Evolutionary conservation across 1,140 invertebrate genomes (phyloP), one percentile per base, ranked within the genome.

Genomic region (Atta colombica): DNA sequence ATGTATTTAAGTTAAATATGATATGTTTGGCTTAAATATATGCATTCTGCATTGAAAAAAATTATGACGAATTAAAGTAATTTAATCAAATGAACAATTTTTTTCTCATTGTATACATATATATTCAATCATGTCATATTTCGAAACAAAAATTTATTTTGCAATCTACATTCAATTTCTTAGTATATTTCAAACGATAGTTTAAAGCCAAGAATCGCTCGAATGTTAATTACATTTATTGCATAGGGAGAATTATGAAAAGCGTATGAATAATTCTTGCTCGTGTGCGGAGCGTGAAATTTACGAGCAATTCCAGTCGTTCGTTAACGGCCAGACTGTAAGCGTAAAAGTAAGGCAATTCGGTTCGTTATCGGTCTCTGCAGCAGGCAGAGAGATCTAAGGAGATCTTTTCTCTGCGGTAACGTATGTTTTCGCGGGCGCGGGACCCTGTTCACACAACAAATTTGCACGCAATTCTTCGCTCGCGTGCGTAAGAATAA

Each of bases 401-500:
- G 28, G 18, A 85, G 18, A 78, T 49, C 61, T 68, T 80, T 78
- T 85, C 60, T 31, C 10, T 45, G 39, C 84, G 63, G 61, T 78
- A 85, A 85, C 31, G 74, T 63, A 28, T 78, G 49, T 66, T 85
- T 25, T 63, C 68, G 55, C 85, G 53, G 31, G 45, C 77, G 55
- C 85, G 39, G 45, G n/a, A 16, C 14, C 65, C 51, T 87, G 77
- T 84, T 84, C 80, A 66, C 86, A 85, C 86, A 84, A 87, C 80
- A 75, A 68, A 84, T 87, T 87, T 75, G 58, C 80, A 87, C 80
- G 86, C 86, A 87, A 87, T 85, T 74, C 68, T 49, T 71, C 58
- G 81, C 51, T 87, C 69, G 86, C 86, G 80, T 82, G 86, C 61
- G 39, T 74, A 77, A 63, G 69, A 87, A 85, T 87, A 87, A 87